Base-by-base conservation (phyloP, 2,797 vertebrate species). In the Gymnocypris eckloni region DNA sequence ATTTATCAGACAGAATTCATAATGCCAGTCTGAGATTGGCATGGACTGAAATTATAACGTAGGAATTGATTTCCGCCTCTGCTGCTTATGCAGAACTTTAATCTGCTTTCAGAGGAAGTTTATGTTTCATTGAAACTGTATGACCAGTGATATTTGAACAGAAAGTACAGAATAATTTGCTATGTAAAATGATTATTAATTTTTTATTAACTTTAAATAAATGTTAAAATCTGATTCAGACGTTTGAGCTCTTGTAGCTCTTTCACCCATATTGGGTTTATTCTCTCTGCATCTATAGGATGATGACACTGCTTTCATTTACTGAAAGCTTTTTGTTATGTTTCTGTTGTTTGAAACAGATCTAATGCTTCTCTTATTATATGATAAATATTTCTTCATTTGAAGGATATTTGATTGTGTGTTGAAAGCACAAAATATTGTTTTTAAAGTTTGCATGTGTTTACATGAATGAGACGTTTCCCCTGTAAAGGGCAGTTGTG, bases 1-100 rank as follows among this genome's bases (percentile, higher is more conserved):
- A 37, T 70, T 79, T 66, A 67, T 70, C 61, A 41, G 85, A 81
- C 83, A 92, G 59, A 93, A 87, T 89, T 87, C 71, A 77, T 45
- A 50, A 86, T 88, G 77, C 84, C 91, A 54, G 88, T 93, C 93
- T 92, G 89, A 91, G 93, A 92, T 90, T 7, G 92, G 91, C 91
- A 92, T 87, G 87, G 92, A 92, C 90, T 90, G 85, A 80, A 86
- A 87, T 92, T 93, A 87, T 48, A 85, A 90, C 69, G 80, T 71
- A 89, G 86, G 88, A 91, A 91, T 92, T 90, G 86, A 77, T 52
- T 87, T 92, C 67, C 79, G 9, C 59, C 52, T 82, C 61, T 59
- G 72, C 45, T 82, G 56, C 22, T 69, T 48, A 78, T 61, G 59
- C 39, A 67, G 64, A 73, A 61, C 22, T 37, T 28, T 84, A 71